Base-by-base conservation (phyloP, 2,113 vertebrate species). In the Notarius lentiginosus region DNA sequence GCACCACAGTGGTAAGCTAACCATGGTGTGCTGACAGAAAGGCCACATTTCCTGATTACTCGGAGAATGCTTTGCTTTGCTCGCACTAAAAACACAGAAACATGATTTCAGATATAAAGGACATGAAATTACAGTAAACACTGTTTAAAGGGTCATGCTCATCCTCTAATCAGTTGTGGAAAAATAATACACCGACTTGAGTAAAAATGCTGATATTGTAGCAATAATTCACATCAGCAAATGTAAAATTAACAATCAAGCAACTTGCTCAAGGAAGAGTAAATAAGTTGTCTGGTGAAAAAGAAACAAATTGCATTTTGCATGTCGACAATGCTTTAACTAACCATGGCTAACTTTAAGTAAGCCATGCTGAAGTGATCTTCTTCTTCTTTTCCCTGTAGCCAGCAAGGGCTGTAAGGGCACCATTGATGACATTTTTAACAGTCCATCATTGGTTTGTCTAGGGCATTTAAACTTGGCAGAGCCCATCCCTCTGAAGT, bases 21-120 rank as follows among this genome's bases (percentile, higher is more conserved):
- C 73, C 53, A 60, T 86, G 72, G 34, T n/a, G 7, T 27, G 49
- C 10, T 81, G 24, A 61, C 24, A 82, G 65, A 86, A 63, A 85
- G 79, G 66, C 55, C 66, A 63, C 55, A 75, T 61, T 76, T 87
- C 66, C 79, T 87, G 86, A 82, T 79, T 60, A 81, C 51, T 55
- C 63, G 27, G 84, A 77, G 60, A 85, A 85, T 10, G 20, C 18
- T 15, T n/a, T 20, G 5, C 41, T 10, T 22, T 76, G 24, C 22
- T 27, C 9, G 27, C 2, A 15, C 68, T 49, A 53, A 76, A 53
- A 76, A n/a, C 4, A 76, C 34, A 84, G 68, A 68, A 41, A 76
- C 41, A 27, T 51, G 34, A 76, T 18, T 76, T 55, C 9, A 56
- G 24, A 68, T 47, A 7, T 55, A 51, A 34, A 47, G 15, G 5